Percentiles rank a stretch among this genome's conserved stretches.
phyloP scores from a whole-genome alignment of 2,797 vertebrate species.

The Phataginus tricuspis region DNA sequence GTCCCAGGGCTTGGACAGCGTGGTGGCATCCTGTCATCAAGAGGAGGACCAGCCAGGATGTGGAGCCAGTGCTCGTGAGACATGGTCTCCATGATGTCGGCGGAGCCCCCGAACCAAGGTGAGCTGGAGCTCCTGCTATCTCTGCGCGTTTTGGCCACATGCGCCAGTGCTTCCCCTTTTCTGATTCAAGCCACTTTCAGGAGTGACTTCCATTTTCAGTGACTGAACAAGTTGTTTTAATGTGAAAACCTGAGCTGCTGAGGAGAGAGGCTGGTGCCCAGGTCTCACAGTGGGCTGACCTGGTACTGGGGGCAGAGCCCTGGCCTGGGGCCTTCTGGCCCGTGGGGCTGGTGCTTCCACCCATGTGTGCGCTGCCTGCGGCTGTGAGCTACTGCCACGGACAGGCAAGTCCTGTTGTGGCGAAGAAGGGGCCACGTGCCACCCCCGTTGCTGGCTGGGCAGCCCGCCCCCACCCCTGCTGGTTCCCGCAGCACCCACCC shows the following conservation, averaged over 20 bases:
- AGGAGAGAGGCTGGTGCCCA: background rate
- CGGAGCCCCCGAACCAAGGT: background rate
- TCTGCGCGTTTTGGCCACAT: background rate
- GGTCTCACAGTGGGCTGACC: background rate
- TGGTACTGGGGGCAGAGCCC: background rate
- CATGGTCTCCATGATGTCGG: background rate
- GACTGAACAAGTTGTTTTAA: background rate
- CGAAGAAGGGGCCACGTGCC: background rate
- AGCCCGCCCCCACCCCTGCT: accelerated
- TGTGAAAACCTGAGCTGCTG: background rate
- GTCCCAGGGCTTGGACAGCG: background rate
- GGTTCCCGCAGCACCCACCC: too few species aligned
- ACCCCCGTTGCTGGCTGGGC: too few species aligned
- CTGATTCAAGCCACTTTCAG: background rate
- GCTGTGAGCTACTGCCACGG: too few species aligned
- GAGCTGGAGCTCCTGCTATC: background rate
- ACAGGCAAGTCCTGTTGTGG: background rate
- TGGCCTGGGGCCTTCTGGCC: accelerated
- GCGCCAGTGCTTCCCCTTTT: accelerated
- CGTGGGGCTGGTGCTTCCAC: background rate
- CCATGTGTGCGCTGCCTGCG: background rate
- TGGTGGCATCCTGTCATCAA: background rate
- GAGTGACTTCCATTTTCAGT: background rate
- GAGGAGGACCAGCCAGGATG: background rate
- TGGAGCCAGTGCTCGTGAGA: background rate